phyloP scores from a whole-genome alignment of 2,888 invertebrate species.

The Agrilus cyanescens region DNA sequence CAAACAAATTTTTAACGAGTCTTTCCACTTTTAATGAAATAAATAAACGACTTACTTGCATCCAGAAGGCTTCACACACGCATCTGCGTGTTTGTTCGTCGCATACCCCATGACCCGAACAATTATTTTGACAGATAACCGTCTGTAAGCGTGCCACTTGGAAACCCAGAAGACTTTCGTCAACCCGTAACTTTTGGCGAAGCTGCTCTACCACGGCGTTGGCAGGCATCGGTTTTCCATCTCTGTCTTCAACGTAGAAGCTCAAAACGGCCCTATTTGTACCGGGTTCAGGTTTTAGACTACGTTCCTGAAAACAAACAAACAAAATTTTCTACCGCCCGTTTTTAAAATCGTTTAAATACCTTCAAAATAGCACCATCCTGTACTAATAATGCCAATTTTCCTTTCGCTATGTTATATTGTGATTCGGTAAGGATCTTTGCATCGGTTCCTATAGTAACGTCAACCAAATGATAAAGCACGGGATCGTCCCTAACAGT shows the following conservation, averaged over 20 bases:
- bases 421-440: slow-evolving; percentile 55
- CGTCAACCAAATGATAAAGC: slow-evolving; percentile 64
- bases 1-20: slow-evolving; percentile 2
- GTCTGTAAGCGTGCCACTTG: slow-evolving; percentile 72
- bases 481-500: slow-evolving; percentile 70
- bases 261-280: slow-evolving; percentile 39
- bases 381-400: slow-evolving; percentile 65
- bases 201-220: slow-evolving; percentile 53
- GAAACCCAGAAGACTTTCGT: slow-evolving; percentile 55
- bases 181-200: slow-evolving; percentile 55
- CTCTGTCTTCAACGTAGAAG: slow-evolving; percentile 35
- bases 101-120: slow-evolving; percentile 86
- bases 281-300: slow-evolving; percentile 38
- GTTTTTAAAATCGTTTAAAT: neutral
- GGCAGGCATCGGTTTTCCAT: slow-evolving; percentile 41
- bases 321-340: neutral
- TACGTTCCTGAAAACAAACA: slow-evolving; percentile 28
- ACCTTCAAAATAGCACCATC: slow-evolving; percentile 53
- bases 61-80: slow-evolving; percentile 93
- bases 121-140: slow-evolving; percentile 80
- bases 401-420: slow-evolving; percentile 64
- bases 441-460: slow-evolving; percentile 68
- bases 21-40: neutral
- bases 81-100: slow-evolving; percentile 73
- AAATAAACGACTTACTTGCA: slow-evolving; percentile 48